Base-by-base conservation (phyloP, 2,113 vertebrate genomes). In the Protobothrops mucrosquamatus region DNA sequence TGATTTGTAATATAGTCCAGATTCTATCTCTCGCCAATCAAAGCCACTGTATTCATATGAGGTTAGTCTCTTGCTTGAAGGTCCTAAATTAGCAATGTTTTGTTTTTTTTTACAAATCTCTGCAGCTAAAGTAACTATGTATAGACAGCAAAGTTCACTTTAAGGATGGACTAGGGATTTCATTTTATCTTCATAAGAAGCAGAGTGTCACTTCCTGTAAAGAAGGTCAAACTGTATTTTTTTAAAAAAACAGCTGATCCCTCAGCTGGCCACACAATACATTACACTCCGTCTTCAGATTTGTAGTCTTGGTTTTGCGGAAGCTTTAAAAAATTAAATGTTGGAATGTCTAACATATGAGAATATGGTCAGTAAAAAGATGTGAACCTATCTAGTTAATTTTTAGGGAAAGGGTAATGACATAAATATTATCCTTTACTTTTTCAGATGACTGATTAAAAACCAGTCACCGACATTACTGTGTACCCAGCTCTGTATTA, bases 31-130 rank as follows among this genome's bases (percentile, higher is more conserved):
- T 2, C n/a, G 52, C 93, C 94, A 91, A 92, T 94, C 61, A 93
- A 93, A 96, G 15, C 24, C 92, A 23, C 89, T 57, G 93, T 93
- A 93, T 93, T 95, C 96, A 94, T 95, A 86, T 90, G 88, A 0
- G 61, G 93, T 89, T 6, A 61, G 61, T 93, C 24, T 88, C 64
- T 51, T 69, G 55, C 85, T 91, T 43, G 90, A 92, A 94, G 2
- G 46, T 55, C 43, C 20, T n/a, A 95, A 94, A 95, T 94, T 96
- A 96, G 91, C 22, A 91, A 85, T 95, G 85, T 89, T 94, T 89
- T 39, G 39, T 89, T 89, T 95, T 91, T 43, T 18, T 15, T 95
- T 92, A n/a, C 92, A 92, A 59, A 93, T 90, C 94, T 91, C 92
- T 92, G 29, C 4, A 85, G n/a, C 93, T 93, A 90, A 92, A 87